phyloP scores from a whole-genome alignment of 2,797 vertebrate genomes.

The Gymnothorax reevesii region DNA sequence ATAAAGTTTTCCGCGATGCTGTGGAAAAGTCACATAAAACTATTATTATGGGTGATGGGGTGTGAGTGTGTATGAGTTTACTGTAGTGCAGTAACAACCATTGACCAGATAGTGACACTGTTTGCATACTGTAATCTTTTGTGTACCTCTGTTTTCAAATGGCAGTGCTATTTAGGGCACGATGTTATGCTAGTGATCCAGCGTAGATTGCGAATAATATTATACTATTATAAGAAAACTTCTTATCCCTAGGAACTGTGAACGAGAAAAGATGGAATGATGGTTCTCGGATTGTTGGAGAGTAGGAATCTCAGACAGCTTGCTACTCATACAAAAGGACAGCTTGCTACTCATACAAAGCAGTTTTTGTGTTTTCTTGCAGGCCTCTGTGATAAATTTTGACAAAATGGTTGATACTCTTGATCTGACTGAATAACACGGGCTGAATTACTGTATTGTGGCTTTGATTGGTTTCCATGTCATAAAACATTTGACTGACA shows the following conservation, averaged over 20 bases:
- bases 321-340: no score
- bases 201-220: not conserved
- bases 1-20: not conserved
- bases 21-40: not conserved
- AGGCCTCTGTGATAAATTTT: not conserved
- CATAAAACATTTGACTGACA: no score
- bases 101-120: slow-evolving; percentile 58
- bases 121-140: slow-evolving; percentile 42
- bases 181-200: not conserved
- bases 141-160: not conserved
- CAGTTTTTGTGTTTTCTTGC: not conserved
- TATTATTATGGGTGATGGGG: not conserved
- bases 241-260: not conserved
- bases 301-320: no score
- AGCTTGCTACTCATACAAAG: no score
- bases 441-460: not conserved
- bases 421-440: not conserved
- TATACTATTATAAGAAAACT: not conserved
- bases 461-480: no score
- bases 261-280: no score
- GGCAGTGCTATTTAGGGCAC: not conserved
- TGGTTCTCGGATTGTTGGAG: no score
- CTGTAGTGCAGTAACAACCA: slow-evolving; percentile 54
- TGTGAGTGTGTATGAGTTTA: not conserved
- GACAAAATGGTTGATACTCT: not conserved